A percentile compares a stretch with the other conserved stretches of the same genome.
These are phyloP conservation scores for Saxidomus purpurata DNA, from an alignment of 1,140 invertebrate species.

Conservation along the genomic window DNA sequence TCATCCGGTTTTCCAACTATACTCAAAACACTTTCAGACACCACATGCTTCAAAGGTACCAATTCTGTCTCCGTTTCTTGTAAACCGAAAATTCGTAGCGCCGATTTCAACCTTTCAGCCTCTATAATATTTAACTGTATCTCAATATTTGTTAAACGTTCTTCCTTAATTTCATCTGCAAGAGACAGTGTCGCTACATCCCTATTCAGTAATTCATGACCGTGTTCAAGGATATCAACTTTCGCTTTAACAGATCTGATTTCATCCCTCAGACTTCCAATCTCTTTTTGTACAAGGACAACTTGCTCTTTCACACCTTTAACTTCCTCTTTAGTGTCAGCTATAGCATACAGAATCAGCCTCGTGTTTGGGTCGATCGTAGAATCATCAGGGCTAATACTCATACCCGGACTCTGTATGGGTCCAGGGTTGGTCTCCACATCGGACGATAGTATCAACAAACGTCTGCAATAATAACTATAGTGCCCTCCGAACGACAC, in stretches of 20 bases:
- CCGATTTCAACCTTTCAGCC: not conserved
- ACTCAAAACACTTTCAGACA: not conserved
- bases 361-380: not conserved
- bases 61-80: constrained; percentile 35
- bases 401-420: too few species aligned
- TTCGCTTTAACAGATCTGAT: not conserved
- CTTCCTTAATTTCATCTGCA: constrained; percentile 37
- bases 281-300: not conserved
- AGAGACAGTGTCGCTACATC: not conserved
- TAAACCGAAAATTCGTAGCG: constrained; percentile 28
- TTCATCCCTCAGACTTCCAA: constrained; percentile 12
- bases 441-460: not conserved
- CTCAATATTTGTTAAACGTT: not conserved
- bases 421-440: too few species aligned
- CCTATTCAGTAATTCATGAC: not conserved
- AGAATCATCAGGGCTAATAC: too few species aligned
- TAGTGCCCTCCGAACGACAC: constrained; percentile 3
- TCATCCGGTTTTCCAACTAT: not conserved
- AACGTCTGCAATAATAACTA: constrained; percentile 10
- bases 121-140: not conserved
- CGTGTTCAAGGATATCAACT: not conserved
- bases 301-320: constrained; percentile 7
- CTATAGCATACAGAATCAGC: constrained; percentile 30
- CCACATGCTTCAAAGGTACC: constrained; percentile 7
- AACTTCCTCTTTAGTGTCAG: constrained; percentile 33